phyloP scores from a whole-genome alignment of 2,113 vertebrate species.

The Lamprologus sp. region DNA sequence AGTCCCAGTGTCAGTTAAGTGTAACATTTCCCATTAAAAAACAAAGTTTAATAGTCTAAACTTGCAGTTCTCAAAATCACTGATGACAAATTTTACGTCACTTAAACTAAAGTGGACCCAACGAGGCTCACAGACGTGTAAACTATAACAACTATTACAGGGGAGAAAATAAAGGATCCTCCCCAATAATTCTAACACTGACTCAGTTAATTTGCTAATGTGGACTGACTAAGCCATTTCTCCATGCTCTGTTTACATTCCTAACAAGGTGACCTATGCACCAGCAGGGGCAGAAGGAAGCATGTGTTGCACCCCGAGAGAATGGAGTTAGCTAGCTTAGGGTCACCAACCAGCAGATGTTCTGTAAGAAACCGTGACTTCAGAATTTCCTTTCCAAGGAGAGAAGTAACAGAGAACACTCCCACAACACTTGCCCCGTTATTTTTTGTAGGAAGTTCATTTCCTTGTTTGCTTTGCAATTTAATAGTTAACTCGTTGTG shows the following conservation, averaged over 20 bases:
- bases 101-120: not conserved
- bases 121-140: not conserved
- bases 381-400: not conserved
- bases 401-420: not conserved
- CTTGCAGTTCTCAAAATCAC: not conserved
- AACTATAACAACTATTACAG: not conserved
- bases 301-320: not conserved
- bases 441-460: not conserved
- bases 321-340: not conserved
- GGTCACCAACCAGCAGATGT: not conserved
- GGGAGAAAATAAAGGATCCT: not conserved
- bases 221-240: not conserved
- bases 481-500: not conserved
- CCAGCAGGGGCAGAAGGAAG: not conserved
- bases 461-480: not conserved
- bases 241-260: not conserved
- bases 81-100: not conserved
- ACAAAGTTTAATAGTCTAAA: not conserved
- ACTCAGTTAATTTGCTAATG: not conserved
- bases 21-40: not conserved
- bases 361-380: not conserved
- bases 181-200: not conserved
- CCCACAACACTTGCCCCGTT: not conserved
- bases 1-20: not conserved
- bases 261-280: accelerated